Conservation (phyloP, 2,888 invertebrate genomes). For the Dendrolimus pini region DNA sequence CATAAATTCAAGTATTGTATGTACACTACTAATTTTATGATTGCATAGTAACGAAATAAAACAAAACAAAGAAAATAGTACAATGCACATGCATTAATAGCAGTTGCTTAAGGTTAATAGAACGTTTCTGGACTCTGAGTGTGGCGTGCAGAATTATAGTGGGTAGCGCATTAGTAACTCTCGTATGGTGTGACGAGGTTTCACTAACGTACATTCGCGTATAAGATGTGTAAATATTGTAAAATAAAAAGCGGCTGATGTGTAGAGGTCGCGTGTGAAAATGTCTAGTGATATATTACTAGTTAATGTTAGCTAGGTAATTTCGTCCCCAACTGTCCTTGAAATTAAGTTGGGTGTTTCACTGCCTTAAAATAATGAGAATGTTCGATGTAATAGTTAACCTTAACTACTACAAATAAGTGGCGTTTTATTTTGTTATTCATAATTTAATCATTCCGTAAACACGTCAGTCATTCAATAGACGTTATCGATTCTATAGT, state of each 20-base stretch:
- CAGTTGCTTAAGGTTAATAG: too few species aligned
- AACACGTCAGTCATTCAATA: constrained; percentile 23
- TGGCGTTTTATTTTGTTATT: constrained; percentile 41
- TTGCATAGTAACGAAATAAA: too few species aligned
- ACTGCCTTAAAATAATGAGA: constrained; percentile 72
- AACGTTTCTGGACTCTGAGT: too few species aligned
- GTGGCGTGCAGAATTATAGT: constrained; percentile 48
- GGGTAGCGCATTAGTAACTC: constrained; percentile 58
- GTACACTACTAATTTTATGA: too few species aligned
- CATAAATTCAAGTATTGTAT: too few species aligned
- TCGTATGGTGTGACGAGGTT: constrained; percentile 40
- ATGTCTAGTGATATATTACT: constrained; percentile 71
- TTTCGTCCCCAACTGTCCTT: constrained; percentile 74
- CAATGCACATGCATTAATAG: too few species aligned
- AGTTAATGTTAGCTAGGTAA: constrained; percentile 76
- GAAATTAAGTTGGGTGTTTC: constrained; percentile 75
- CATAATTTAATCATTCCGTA: constrained; percentile 27
- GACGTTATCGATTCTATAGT: not conserved
- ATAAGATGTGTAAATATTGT: constrained; percentile 74
- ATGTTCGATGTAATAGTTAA: constrained; percentile 64
- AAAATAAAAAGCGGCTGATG: constrained; percentile 65
- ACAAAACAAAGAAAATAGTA: too few species aligned
- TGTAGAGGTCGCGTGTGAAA: constrained; percentile 70
- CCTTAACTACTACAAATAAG: constrained; percentile 66
- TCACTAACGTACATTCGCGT: constrained; percentile 53